Evolutionary conservation across 2,797 vertebrate genomes (phyloP).

Genomic region (Bovichtus variegatus): DNA sequence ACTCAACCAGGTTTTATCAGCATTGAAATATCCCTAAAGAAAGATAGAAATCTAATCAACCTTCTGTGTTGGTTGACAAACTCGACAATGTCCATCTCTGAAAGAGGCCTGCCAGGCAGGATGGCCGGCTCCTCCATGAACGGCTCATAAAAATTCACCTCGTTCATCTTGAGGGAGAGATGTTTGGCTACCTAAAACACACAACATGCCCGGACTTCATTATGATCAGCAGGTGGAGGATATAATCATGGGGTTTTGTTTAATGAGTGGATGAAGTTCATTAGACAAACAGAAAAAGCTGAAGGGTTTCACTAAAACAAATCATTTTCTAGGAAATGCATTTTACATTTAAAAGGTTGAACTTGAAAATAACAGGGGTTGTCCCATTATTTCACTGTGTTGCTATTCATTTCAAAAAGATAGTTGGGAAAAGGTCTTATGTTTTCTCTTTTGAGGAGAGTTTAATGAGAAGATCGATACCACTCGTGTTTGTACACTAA

Average conservation of each 20-base stretch:
- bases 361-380: background rate
- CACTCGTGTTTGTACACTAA: no score
- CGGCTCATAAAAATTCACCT: slow-evolving; percentile 97
- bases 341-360: background rate
- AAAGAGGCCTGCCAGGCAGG: slow-evolving; percentile 92
- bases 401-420: background rate
- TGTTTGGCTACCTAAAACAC: slow-evolving; percentile 93
- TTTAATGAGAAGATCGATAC: no score
- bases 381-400: background rate
- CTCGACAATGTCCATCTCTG: slow-evolving; percentile 93
- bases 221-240: background rate
- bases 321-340: background rate
- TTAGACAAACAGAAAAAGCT: slow-evolving; percentile 4
- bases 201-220: background rate
- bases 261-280: background rate
- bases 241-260: background rate
- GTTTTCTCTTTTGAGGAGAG: background rate
- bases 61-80: slow-evolving; percentile 93
- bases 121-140: slow-evolving; percentile 96
- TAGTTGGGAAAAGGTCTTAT: background rate
- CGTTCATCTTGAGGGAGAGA: slow-evolving; percentile 96
- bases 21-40: background rate
- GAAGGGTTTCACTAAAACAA: background rate
- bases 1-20: background rate
- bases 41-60: slow-evolving; percentile 61